These are phyloP conservation scores for Sigmodon hispidus DNA, from an alignment of 2,113 vertebrate genomes.

Conservation along the genomic window DNA sequence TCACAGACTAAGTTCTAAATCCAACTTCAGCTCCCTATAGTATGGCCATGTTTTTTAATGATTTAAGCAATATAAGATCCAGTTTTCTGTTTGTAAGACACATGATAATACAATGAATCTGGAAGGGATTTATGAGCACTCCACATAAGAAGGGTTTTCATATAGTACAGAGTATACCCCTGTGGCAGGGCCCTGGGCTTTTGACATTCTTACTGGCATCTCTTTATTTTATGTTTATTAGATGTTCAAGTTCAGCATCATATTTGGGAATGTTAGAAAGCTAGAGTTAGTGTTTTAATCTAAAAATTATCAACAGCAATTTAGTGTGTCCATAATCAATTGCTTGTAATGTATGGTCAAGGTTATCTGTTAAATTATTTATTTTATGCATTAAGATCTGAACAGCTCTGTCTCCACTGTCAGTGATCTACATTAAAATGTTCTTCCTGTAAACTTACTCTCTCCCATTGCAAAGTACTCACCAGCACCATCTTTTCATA, in stretches of 20 bases:
- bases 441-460: background rate
- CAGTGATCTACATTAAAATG: background rate
- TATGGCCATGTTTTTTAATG: background rate
- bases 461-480: background rate
- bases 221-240: background rate
- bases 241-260: background rate
- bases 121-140: background rate
- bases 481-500: background rate
- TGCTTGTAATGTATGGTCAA: background rate
- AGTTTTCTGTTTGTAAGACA: constrained; percentile 27
- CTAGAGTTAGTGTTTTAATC: background rate
- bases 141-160: background rate
- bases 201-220: background rate
- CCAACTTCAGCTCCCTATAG: background rate
- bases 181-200: background rate
- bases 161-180: background rate
- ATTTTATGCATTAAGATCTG: constrained; percentile 11
- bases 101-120: background rate
- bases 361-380: background rate
- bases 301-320: constrained; percentile 34
- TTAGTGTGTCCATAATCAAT: background rate
- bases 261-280: background rate
- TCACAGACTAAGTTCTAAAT: constrained; percentile 8
- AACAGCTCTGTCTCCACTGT: background rate
- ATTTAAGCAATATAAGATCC: background rate